Evolutionary conservation across 2,888 invertebrate genomes (phyloP), one percentile per base, ranked within the genome.

Genomic region (Junonia oenone): DNA sequence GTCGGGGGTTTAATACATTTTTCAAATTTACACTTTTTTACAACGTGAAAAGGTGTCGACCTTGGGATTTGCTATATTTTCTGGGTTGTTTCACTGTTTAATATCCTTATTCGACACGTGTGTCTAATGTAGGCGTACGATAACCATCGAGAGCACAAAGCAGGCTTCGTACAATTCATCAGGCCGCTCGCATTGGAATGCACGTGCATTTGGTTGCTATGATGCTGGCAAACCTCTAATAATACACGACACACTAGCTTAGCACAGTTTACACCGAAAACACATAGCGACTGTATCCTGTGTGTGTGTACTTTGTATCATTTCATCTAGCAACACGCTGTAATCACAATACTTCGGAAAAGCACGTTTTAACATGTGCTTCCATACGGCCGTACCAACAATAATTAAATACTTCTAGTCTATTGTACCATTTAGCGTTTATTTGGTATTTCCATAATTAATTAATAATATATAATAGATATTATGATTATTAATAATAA

Each of bases 311-410:
- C 40, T 13, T 2, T 27, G 22, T 14, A 50, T 26, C 15, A 73
- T 45, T 26, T 52, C 37, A 22, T 43, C 45, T 26, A 68, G 22
- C n/a, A 64, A 37, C 6, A 40, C 58, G 1, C 54, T 50, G 27
- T 64, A 68, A 19, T 72, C 71, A 0, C 63, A 59, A 45, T 67
- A 62, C 29, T 45, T 62, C 0, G 69, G 69, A 46, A 72, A 70
- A 0, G 69, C 67, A 0, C 68, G 60, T 1, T 59, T 2, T 2
- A 70, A 11, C 63, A 68, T 61, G 0, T 49, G 6, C 27, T 69
- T 70, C 68, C 70, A 72, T 5, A n/a, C n/a, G n/a, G n/a, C 70
- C 56, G 0, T 57, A 49, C 70, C 68, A 51, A 1, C 35, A 45
- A 35, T 22, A 62, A 45, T 68, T 38, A 19, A 70, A 69, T 3